Conservation (phyloP, 2,888 invertebrate genomes). For the Schizaphis graminum region DNA sequence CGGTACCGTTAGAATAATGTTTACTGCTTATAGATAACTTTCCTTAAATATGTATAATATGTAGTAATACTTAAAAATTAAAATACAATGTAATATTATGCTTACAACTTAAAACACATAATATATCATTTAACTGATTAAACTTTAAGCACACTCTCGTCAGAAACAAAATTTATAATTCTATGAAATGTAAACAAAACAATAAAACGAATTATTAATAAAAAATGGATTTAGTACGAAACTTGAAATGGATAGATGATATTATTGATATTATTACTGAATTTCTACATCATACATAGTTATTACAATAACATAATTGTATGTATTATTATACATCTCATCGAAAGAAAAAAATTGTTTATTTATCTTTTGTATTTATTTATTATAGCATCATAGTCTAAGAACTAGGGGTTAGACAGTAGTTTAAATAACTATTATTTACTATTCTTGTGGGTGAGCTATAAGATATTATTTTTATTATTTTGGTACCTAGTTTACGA, state of each 20-base stretch:
- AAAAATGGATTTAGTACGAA: background rate
- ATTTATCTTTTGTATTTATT: background rate
- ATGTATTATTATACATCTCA: background rate
- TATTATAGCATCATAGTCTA: background rate
- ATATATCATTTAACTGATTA: background rate
- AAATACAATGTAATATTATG: background rate
- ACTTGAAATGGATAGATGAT: background rate
- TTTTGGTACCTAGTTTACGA: background rate
- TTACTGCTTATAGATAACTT: background rate
- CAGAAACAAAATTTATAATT: background rate
- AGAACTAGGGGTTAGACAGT: background rate
- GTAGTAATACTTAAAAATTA: background rate
- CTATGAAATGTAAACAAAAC: background rate
- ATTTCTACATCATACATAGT: background rate
- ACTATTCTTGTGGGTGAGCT: background rate
- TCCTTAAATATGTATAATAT: background rate
- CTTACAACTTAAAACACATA: background rate
- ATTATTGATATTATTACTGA: background rate
- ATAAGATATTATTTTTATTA: background rate
- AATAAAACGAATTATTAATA: background rate
- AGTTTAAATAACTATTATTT: background rate
- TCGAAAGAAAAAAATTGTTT: background rate
- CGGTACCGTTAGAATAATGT: slow-evolving; percentile 9
- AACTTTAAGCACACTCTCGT: slow-evolving; percentile 9
- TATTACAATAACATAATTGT: background rate